phyloP scores from a whole-genome alignment of 2,888 invertebrate species.

The Eupithecia subumbrata region DNA sequence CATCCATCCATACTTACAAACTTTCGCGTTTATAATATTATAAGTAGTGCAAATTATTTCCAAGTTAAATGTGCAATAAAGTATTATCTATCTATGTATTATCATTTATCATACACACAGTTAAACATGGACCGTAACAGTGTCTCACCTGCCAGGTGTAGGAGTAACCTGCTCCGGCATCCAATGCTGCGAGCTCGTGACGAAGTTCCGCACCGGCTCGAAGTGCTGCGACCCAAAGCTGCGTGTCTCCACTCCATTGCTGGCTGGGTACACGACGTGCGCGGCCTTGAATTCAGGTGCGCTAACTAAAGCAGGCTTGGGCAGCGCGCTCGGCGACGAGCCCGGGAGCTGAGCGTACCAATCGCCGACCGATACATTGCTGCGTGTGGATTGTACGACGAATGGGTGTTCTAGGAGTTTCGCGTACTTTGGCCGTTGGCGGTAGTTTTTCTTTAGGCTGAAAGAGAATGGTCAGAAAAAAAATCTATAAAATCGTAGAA shows the following conservation, averaged over 20 bases:
- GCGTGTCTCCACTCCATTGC: slow-evolving; percentile 57
- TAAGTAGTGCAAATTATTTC: no score
- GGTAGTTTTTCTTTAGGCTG: slow-evolving; percentile 97
- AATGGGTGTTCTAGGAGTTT: slow-evolving; percentile 95
- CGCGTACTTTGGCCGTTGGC: slow-evolving; percentile 96
- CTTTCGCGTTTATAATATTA: no score
- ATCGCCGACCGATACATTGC: slow-evolving; percentile 89
- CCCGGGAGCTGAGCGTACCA: slow-evolving; percentile 89
- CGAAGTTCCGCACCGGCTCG: slow-evolving; percentile 67
- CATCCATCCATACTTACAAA: no score
- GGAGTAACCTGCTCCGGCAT: slow-evolving; percentile 75
- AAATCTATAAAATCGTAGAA: no score
- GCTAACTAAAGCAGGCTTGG: slow-evolving; percentile 61
- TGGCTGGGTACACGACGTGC: slow-evolving; percentile 35
- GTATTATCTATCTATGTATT: no score
- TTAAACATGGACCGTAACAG: neutral
- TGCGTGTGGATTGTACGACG: slow-evolving; percentile 90
- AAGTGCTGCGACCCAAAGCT: slow-evolving; percentile 69
- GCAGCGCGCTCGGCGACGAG: slow-evolving; percentile 71
- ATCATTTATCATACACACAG: no score
- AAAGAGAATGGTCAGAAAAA: slow-evolving; percentile 8
- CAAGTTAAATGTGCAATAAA: no score
- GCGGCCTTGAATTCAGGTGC: slow-evolving; percentile 24
- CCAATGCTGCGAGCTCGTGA: slow-evolving; percentile 72
- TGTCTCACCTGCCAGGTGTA: slow-evolving; percentile 66